A percentile compares a stretch with the other conserved stretches of the same genome.
Conservation (phyloP, 1,140 invertebrate species). For the Thaumatotibia leucotreta region DNA sequence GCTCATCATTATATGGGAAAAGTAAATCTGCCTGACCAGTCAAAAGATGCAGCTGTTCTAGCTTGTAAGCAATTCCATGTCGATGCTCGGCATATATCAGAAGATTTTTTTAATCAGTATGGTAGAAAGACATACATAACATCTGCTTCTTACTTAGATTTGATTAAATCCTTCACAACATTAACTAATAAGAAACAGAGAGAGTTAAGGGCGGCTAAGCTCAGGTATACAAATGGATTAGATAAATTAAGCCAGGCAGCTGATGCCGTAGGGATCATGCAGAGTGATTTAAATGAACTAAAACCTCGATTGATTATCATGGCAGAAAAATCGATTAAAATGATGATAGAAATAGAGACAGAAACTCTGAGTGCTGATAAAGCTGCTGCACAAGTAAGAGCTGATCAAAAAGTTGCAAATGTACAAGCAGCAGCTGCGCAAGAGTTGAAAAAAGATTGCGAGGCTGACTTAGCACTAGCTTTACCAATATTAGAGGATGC, state of each 20-base stretch:
- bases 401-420: conserved; percentile 94
- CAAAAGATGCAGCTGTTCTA: conserved; percentile 84
- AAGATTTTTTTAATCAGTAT: conserved; percentile 81
- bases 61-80: conserved; percentile 94
- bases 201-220: conserved; percentile 85
- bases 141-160: conserved; percentile 92
- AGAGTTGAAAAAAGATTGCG: conserved; percentile 91
- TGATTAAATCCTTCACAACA: conserved; percentile 88
- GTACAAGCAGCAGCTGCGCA: conserved; percentile 90
- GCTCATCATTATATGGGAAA: conserved; percentile 88
- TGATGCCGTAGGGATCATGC: conserved; percentile 87
- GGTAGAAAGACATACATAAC: conserved; percentile 92
- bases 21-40: conserved; percentile 83
- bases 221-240: conserved; percentile 89
- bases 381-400: conserved; percentile 88
- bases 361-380: conserved; percentile 92
- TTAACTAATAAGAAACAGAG: conserved; percentile 87
- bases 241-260: conserved; percentile 92
- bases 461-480: conserved; percentile 92
- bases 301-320: conserved; percentile 92
- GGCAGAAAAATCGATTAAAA: conserved; percentile 87
- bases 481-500: conserved; percentile 92
- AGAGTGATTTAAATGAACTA: conserved; percentile 86
- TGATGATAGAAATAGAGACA: conserved; percentile 90
- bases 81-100: conserved; percentile 80